Evolutionary conservation across 2,797 vertebrate species (phyloP), one percentile per base, ranked within the genome.

Genomic region (Pteronotus mesoamericanus): DNA sequence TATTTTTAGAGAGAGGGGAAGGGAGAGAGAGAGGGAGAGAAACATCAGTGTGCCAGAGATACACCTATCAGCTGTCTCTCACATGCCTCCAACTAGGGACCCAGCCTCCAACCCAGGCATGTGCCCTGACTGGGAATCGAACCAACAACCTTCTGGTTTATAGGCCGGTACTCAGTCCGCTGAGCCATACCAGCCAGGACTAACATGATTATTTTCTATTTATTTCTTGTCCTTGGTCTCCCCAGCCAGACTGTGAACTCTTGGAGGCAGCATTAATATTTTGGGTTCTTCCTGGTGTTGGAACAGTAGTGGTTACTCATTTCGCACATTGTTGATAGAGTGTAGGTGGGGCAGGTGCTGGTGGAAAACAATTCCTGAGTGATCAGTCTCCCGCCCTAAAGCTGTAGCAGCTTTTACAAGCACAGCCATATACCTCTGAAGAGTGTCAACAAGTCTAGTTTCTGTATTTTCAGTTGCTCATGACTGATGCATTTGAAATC

Each of bases 401-500:
- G 77, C 34, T 15, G 1, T 32, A 64, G 46, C 19, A 1, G 19
- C 59, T 91, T 53, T 57, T 19, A 5, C 21, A 68, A 48, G 69
- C 9, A 0, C 64, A 71, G 55, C 22, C 48, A 0, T 9, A 29
- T 53, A 4, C 21, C 59, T 48, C 83, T 48, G 42, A 34, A 26
- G 53, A 57, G 44, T 34, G 19, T 80, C 57, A 6, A 21, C 10
- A 26, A 74, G n/a, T 57, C 7, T 2, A 3, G 9, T 26, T n/a
- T 84, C 82, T 86, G 0, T 71, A 16, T 79, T 91, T 80, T 69
- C 21, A 42, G 14, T 74, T 0, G 0, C 34, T 72, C 9, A 2
- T 61, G 71, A 80, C 85, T 86, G 46, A 94, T 42, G 42, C 39
- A 18, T 87, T 82, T 89, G 66, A 88, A 53, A 34, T 97, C 46